Percentiles rank a stretch among this genome's conserved stretches.
Evolutionary conservation across 1,140 invertebrate genomes (phyloP).

Genomic region (Procambarus virginalis): DNA sequence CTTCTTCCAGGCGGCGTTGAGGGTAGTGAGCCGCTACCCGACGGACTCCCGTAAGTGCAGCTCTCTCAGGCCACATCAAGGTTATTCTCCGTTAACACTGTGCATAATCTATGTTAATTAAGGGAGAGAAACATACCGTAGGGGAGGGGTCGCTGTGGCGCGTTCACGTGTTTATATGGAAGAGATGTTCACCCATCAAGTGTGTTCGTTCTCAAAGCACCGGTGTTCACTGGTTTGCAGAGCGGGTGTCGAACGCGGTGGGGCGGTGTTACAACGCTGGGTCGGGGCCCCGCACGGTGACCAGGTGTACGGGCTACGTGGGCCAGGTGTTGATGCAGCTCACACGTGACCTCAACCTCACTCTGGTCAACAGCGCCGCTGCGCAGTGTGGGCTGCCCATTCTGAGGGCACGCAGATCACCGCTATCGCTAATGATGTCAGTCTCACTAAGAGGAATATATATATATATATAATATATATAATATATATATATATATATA

Average conservation of each 20-base stretch:
- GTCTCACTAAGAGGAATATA: not conserved
- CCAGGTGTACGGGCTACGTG: not conserved
- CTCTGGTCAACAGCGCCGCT: not conserved
- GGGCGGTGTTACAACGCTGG: slow-evolving; percentile 14
- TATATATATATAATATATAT: slow-evolving; percentile 12
- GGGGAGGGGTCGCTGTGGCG: too few relatives aligned
- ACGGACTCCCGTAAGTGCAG: too few relatives aligned
- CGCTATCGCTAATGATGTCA: not conserved
- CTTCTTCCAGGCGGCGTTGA: not conserved
- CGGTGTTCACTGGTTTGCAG: not conserved
- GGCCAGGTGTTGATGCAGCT: not conserved
- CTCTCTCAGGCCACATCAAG: too few relatives aligned
- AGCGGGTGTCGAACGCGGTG: not conserved
- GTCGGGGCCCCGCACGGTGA: not conserved
- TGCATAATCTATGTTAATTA: too few relatives aligned
- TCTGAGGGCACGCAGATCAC: not conserved
- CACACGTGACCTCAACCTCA: not conserved
- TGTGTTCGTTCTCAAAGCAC: not conserved
- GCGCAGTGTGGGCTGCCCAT: not conserved
- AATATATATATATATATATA: slow-evolving; percentile 28
- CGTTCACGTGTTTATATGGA: too few relatives aligned
- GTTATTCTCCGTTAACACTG: too few relatives aligned
- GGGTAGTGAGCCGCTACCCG: not conserved
- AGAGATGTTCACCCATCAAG: not conserved
- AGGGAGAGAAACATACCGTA: too few relatives aligned